Evolutionary conservation across 2,888 invertebrate genomes (phyloP), one percentile per base, ranked within the genome.

Genomic region (Nomada fucata): DNA sequence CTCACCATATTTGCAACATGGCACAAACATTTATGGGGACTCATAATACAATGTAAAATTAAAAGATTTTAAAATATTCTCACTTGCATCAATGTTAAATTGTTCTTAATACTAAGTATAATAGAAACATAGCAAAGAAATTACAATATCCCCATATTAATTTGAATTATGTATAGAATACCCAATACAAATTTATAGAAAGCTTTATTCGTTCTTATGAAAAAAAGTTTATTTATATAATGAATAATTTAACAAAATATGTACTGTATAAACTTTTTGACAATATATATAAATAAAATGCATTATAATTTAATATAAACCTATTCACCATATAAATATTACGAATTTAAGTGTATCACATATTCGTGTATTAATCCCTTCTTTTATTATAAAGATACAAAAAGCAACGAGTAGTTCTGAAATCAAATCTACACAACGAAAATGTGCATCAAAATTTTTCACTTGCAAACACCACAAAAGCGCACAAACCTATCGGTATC

Each of bases 171-270:
- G 18, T 36, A 59, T 52, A 11, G 5, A n/a, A 65, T 59, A 47
- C 53, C 11, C 50, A 74, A 52, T n/a, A 65, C 0, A 55, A 74
- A 74, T 42, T 15, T 55, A 20, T 42, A 74, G 1, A 64, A 55
- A 13, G 2, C 29, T 29, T 18, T 15, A 18, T 20, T 57, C 47
- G 36, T 71, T 71, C 26, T 68, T 79, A 42, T 36, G 57, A 50
- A 65, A 75, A 79, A 63, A 52, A 60, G 11, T 80, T 83, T 83
- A 83, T 83, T 83, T 74, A 70, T 74, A 67, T 65, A 71, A 59
- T 80, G 53, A 55, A 81, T 81, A 74, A 83, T 70, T 76, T 79
- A 77, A 77, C 74, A 83, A 75, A 77, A 74, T 59, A 75, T 67
- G 59, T 26, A 55, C 18, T 52, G 13, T 68, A 75, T 76, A 80